Evolutionary conservation across 2,797 vertebrate species (phyloP), one percentile per base, ranked within the genome.

Genomic region (Fistularia commersonii): DNA sequence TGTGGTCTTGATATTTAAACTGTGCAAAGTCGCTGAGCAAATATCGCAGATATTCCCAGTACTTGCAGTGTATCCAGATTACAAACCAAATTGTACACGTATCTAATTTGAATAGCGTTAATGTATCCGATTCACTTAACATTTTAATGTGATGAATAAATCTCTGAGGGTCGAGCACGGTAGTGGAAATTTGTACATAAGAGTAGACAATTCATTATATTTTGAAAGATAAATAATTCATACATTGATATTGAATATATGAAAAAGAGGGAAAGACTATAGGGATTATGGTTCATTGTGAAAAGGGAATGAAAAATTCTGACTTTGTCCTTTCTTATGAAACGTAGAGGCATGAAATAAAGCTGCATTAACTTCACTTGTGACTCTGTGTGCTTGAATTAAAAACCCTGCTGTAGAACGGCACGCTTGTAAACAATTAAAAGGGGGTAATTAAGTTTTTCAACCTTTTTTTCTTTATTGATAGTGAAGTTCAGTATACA

Each of bases 121-220:
- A 77, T 76, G 77, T 83, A 71, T 75, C 75, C 58, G 61, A 69
- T 67, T 76, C 68, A 73, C 64, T 70, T 69, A 77, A 75, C 65
- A 79, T 73, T 82, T 82, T 72, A 64, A 69, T 66, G 69, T 85
- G 67, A 82, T 66, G 56, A 59, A 74, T 64, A 73, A 69, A 66
- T 74, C 63, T 72, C 68, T 83, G 72, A 77, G 64, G 65, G 61
- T 77, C 80, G 86, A 85, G 84, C 66, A 71, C 51, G 60, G 67
- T 89, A 88, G 85, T 76, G 48, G 53, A 81, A 76, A 82, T 88
- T 87, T 91, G 89, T 91, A 91, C 84, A 91, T 91, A 91, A 85
- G 56, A 81, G 64, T 88, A 91, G 86, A 58, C 64, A 12, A 68
- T 70, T 76, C 40, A 66, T 64, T 88, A 70, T 87, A 82, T 84